Evolutionary conservation across 2,888 invertebrate genomes (phyloP), one percentile per base, ranked within the genome.

Genomic region (Boloria selene): DNA sequence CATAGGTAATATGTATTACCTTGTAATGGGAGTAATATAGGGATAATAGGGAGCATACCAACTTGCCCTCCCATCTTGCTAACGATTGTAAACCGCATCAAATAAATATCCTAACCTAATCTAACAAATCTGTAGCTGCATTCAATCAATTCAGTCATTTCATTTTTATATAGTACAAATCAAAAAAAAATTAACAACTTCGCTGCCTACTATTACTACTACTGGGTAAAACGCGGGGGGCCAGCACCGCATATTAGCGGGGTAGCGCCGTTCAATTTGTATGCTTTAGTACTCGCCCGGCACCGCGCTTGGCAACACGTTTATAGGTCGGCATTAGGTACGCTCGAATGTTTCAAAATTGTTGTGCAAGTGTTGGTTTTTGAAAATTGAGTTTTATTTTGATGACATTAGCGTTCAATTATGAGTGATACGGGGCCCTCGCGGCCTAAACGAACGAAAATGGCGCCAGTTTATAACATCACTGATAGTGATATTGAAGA

Each of bases 401-500:
- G 18, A 52, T 2, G 18, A 17, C 3, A 52, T 4, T 52, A 52
- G 18, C 17, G 26, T 17, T 52, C 18, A 52, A 52, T 17, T 52
- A 52, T 52, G 52, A 18, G 18, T 52, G 22, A 52, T 6, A 1
- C 52, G 18, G 52, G 52, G 26, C 52, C 52, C 5, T 52, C 52
- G 18, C 5, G 52, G 18, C 52, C 52, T 6, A 49, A 49, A 49
- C 49, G 49, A 49, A 13, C 13, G 13, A 49, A 14, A 49, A 10
- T 10, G 14, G 17, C 17, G 7, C 4, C 18, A 17, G 18, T 17
- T 17, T 52, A 52, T 52, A 17, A 17, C 4, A 17, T 52, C 7
- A 52, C 52, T 7, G 52, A 52, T 13, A 26, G 52, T 13, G 52
- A 52, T 22, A 52, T 52, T 52, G 52, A 52, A 52, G 52, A 52